Evolutionary conservation across 2,888 invertebrate species (phyloP).

Genomic region (Agriopis aurantiaria): DNA sequence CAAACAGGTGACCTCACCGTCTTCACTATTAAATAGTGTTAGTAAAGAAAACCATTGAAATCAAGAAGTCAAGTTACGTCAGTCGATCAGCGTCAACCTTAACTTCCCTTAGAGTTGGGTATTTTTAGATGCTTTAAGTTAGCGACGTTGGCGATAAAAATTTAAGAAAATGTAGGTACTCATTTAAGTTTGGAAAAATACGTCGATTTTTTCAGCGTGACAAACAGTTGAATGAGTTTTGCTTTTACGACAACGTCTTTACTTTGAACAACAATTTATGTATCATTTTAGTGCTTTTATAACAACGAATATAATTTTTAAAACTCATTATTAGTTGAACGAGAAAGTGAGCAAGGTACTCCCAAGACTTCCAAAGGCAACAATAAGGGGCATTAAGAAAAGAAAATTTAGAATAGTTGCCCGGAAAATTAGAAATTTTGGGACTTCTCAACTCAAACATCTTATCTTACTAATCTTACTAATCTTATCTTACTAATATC

Average conservation of each 20-base stretch:
- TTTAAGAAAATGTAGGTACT: conserved; percentile 20
- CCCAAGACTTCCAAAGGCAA: no score
- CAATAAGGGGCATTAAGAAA: no score
- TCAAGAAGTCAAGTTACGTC: no score
- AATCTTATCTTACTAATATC: no score
- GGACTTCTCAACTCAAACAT: no score
- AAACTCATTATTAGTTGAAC: not conserved
- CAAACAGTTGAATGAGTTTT: conserved; percentile 9
- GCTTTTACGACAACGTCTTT: conserved; percentile 10
- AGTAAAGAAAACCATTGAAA: not conserved
- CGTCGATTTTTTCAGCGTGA: conserved; percentile 1
- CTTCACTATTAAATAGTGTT: not conserved
- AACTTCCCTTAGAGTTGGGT: not conserved
- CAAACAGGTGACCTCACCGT: not conserved
- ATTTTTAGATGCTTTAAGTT: conserved; percentile 34
- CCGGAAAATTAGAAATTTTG: no score
- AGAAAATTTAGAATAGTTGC: no score
- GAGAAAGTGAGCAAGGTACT: no score
- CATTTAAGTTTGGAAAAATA: conserved; percentile 14
- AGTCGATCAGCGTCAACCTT: conserved; percentile 1
- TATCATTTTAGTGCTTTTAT: not conserved
- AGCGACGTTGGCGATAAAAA: conserved; percentile 15
- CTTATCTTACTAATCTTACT: no score
- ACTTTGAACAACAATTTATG: conserved; percentile 4
- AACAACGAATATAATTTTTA: not conserved